Percentiles rank a stretch among this genome's conserved stretches.
These are phyloP conservation scores for Rhopalosiphum maidis DNA, from an alignment of 1,140 invertebrate genomes.

Conservation along the genomic window DNA sequence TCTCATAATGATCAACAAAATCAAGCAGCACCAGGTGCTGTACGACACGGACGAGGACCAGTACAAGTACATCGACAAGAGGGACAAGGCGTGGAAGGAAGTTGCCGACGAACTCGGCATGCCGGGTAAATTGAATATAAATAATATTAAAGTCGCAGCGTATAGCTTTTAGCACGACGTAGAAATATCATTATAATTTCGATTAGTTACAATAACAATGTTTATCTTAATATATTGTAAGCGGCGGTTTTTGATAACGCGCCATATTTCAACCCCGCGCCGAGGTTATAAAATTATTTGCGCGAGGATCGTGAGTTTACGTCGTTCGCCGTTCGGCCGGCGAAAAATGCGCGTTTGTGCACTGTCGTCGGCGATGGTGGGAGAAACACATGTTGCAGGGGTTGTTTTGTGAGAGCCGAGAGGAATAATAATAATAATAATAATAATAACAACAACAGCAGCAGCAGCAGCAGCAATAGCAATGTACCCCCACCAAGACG, in stretches of 20 bases:
- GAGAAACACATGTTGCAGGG: conserved; percentile 47
- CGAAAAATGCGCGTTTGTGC: background rate
- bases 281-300: background rate
- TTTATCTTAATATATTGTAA: background rate
- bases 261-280: background rate
- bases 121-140: conserved; percentile 30
- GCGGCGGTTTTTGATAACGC: background rate
- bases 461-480: background rate
- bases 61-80: conserved; percentile 56
- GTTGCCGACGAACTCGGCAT: conserved; percentile 43
- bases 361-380: background rate
- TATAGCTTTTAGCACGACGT: no score
- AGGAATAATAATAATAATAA: background rate
- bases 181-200: background rate
- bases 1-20: conserved; percentile 52
- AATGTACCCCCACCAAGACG: background rate
- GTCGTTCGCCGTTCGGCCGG: background rate
- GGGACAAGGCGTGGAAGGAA: conserved; percentile 52
- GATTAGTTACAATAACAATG: background rate
- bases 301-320: background rate
- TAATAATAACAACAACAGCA: background rate
- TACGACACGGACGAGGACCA: conserved; percentile 55
- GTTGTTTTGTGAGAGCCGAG: conserved; percentile 19
- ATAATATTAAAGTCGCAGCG: no score
- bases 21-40: conserved; percentile 41